Conservation (phyloP, 1,140 invertebrate species). For the Marisa cornuarietis region DNA sequence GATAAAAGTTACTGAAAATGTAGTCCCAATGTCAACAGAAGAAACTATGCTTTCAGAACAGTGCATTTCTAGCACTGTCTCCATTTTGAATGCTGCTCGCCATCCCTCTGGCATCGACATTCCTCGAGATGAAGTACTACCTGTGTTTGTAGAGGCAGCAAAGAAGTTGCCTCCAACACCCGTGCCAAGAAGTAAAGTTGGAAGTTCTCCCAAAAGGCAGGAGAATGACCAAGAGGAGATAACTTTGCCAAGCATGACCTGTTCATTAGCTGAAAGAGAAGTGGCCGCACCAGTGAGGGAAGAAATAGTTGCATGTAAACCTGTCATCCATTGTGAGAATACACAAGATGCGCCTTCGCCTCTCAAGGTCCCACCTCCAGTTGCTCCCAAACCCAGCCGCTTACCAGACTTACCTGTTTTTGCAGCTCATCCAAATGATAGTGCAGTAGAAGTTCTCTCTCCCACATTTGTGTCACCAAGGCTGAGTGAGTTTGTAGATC, state of each 20-base stretch:
- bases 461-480: conserved; percentile 15
- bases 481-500: conserved; percentile 13
- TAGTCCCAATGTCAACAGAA: no score
- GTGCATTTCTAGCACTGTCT: neutral
- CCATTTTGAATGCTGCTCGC: neutral
- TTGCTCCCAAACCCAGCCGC: conserved; percentile 43
- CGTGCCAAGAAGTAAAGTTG: neutral
- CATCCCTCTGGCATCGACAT: neutral
- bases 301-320: neutral
- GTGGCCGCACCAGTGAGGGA: neutral
- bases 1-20: no score
- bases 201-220: neutral
- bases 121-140: conserved; percentile 8
- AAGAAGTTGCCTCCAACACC: conserved; percentile 1
- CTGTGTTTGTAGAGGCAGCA: conserved; percentile 13
- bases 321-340: neutral
- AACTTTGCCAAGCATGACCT: neutral
- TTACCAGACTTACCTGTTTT: conserved; percentile 6
- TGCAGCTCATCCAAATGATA: neutral
- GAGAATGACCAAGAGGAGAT: neutral
- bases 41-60: no score
- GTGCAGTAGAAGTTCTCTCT: neutral
- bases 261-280: neutral
- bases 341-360: neutral
- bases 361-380: conserved; percentile 36